Conservation (phyloP, 2,888 invertebrate genomes). For the Athrips mouffetella region DNA sequence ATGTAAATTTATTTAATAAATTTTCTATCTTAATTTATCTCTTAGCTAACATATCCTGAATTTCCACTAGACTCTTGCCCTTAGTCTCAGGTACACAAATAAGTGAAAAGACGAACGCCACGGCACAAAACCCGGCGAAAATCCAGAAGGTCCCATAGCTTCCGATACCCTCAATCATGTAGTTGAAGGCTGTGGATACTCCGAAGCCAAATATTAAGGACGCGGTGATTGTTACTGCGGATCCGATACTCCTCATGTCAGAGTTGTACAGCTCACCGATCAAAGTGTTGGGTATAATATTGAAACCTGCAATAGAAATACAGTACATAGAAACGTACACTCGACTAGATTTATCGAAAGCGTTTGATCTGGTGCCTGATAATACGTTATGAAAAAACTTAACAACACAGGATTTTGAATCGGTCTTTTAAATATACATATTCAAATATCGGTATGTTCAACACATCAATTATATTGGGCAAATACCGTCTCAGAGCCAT, state of each 20-base stretch:
- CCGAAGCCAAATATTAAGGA: constrained; percentile 35
- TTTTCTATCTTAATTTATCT: no score
- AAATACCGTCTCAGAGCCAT: no score
- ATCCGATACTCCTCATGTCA: constrained; percentile 36
- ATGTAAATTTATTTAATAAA: no score
- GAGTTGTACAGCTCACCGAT: constrained; percentile 42
- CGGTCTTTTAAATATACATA: no score
- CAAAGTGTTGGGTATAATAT: constrained; percentile 37
- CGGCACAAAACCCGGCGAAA: constrained; percentile 27
- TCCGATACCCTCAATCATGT: constrained; percentile 29
- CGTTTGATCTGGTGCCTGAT: no score
- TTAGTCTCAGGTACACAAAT: constrained; percentile 44
- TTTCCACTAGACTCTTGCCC: constrained; percentile 36
- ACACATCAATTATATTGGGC: no score
- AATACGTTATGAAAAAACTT: no score
- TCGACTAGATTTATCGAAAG: no score
- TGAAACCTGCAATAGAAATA: constrained; percentile 33
- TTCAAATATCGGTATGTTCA: no score
- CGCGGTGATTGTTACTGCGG: constrained; percentile 29
- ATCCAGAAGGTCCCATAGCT: constrained; percentile 33
- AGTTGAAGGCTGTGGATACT: constrained; percentile 30
- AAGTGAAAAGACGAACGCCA: no score
- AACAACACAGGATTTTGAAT: no score
- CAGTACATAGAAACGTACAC: no score
- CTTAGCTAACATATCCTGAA: constrained; percentile 40